These are phyloP conservation scores for Dasysyrphus albostriatus DNA, from an alignment of 2,888 invertebrate genomes.

Conservation along the genomic window DNA sequence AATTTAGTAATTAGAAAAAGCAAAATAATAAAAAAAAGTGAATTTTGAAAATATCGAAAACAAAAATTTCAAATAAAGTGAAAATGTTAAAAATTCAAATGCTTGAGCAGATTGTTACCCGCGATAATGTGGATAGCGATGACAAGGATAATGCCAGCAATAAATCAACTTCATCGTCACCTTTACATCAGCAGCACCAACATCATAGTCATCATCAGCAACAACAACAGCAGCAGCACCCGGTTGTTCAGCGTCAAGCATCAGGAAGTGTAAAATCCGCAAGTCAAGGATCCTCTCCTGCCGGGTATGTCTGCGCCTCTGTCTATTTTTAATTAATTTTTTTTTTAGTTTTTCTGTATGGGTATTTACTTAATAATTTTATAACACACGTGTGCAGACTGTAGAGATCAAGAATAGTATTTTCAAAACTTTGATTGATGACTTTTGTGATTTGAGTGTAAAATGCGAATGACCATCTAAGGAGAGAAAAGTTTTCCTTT, in stretches of 20 bases:
- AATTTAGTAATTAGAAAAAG: not conserved
- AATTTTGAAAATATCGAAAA: constrained; percentile 13
- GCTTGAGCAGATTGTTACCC: constrained; percentile 90
- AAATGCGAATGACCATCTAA: constrained; percentile 27
- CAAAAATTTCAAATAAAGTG: constrained; percentile 44
- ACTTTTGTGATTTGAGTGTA: constrained; percentile 27
- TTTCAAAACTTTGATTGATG: constrained; percentile 41
- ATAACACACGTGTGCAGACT: not conserved
- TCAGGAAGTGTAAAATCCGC: constrained; percentile 79
- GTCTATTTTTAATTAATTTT: constrained; percentile 58
- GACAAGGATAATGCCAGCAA: constrained; percentile 77
- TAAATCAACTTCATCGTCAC: constrained; percentile 81
- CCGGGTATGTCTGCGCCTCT: constrained; percentile 81
- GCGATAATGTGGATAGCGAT: constrained; percentile 84
- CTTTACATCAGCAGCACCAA: constrained; percentile 79
- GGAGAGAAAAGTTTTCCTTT: constrained; percentile 8
- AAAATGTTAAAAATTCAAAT: constrained; percentile 90
- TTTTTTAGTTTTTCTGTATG: constrained; percentile 9
- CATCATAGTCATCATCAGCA: constrained; percentile 54
- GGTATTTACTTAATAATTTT: constrained; percentile 22
- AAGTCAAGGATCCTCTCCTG: constrained; percentile 83
- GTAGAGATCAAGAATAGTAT: not conserved
- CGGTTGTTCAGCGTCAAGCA: constrained; percentile 72
- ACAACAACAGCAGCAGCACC: constrained; percentile 62
- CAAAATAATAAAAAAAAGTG: constrained; percentile 18